phyloP scores from a whole-genome alignment of 30 jellyfish, hydroid and myxozoan genomes.

The Turritopsis rubra region DNA sequence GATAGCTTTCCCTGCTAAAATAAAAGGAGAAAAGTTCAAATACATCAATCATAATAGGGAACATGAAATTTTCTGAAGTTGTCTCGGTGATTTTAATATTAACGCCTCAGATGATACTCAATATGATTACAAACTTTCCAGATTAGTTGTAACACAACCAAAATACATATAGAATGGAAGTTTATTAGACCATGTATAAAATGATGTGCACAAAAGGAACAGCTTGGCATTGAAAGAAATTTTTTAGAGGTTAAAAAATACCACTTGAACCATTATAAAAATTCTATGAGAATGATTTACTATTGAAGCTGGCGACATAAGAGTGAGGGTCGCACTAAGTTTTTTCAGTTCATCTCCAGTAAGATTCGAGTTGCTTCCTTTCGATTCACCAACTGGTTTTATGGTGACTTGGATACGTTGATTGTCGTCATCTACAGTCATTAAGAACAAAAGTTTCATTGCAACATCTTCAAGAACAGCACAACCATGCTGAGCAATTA shows the following conservation, averaged over 20 bases:
- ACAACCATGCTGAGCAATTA: too few relatives aligned
- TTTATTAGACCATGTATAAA: too few relatives aligned
- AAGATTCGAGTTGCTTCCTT: conserved; percentile 35
- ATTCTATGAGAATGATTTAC: conserved; percentile 34
- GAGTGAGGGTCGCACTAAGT: conserved; percentile 63
- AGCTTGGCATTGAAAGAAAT: too few relatives aligned
- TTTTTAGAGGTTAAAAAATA: background rate
- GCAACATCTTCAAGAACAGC: too few relatives aligned
- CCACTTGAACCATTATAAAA: background rate
- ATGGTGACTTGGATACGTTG: conserved; percentile 64
- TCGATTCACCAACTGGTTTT: conserved; percentile 69
- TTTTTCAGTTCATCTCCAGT: conserved; percentile 51
- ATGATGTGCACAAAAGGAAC: too few relatives aligned
- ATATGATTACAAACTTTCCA: too few relatives aligned
- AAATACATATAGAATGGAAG: too few relatives aligned
- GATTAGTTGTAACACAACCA: too few relatives aligned
- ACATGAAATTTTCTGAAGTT: background rate
- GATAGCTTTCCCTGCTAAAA: background rate
- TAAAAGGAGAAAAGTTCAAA: background rate
- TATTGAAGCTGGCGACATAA: conserved; percentile 64
- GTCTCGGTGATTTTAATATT: background rate
- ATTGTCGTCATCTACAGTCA: conserved; percentile 44
- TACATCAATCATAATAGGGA: too few relatives aligned
- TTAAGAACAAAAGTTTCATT: too few relatives aligned
- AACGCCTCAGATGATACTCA: too few relatives aligned